These are phyloP conservation scores for Hemicordylus capensis DNA, from an alignment of 2,113 vertebrate genomes.

Conservation along the genomic window DNA sequence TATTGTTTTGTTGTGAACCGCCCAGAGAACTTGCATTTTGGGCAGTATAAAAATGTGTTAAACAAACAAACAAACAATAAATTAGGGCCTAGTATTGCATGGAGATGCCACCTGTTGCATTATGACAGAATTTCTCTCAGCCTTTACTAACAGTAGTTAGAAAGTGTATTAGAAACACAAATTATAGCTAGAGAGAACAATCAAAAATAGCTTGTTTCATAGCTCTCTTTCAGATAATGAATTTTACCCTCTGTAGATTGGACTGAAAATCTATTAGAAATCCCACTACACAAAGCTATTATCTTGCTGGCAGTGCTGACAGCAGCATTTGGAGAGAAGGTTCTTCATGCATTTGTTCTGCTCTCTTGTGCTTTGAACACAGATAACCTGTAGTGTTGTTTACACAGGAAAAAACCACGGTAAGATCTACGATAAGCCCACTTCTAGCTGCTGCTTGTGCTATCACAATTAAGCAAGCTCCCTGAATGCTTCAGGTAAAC, in stretches of 20 bases:
- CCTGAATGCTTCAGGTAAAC: not conserved
- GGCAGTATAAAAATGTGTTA: too few relatives aligned
- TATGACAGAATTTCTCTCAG: not conserved
- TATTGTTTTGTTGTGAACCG: too few relatives aligned
- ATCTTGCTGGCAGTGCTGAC: slow-evolving; percentile 39
- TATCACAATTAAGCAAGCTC: not conserved
- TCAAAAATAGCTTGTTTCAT: slow-evolving; percentile 26
- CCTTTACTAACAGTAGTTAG: slow-evolving; percentile 15
- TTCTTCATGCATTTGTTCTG: slow-evolving; percentile 13
- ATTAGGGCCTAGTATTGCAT: too few relatives aligned
- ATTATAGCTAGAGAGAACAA: slow-evolving; percentile 8
- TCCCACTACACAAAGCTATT: slow-evolving; percentile 46
- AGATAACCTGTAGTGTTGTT: slow-evolving; percentile 17
- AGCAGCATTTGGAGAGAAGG: slow-evolving; percentile 35
- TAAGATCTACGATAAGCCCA: slow-evolving; percentile 20
- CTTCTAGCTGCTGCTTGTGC: not conserved
- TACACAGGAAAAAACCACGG: not conserved
- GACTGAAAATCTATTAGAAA: slow-evolving; percentile 41
- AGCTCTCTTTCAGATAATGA: slow-evolving; percentile 30
- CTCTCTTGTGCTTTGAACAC: slow-evolving; percentile 4
- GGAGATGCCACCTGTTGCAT: not conserved
- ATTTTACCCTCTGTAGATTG: slow-evolving; percentile 48
- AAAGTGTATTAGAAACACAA: slow-evolving; percentile 20
- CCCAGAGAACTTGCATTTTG: too few relatives aligned
- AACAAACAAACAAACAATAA: too few relatives aligned